Percentiles rank a stretch among this genome's conserved stretches.
Evolutionary conservation across 1,140 invertebrate genomes (phyloP).

Genomic region (Caenorhabditis latens): DNA sequence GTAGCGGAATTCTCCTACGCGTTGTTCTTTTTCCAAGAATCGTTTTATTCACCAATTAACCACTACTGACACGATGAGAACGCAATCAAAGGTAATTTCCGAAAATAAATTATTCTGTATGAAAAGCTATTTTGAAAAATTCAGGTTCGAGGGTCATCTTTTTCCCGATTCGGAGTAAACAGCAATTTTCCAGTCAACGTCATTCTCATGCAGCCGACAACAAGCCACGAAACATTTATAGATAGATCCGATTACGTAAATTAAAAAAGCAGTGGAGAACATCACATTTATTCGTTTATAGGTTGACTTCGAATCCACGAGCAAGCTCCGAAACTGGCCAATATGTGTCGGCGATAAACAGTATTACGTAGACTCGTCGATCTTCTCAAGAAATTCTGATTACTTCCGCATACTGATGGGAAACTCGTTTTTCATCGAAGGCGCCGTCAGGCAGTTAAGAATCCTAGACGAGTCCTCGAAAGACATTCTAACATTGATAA

Average conservation of each 20-base stretch:
- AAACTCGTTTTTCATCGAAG: not conserved
- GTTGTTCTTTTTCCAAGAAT: too few relatives aligned
- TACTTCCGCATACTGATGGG: constrained; percentile 45
- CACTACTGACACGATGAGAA: not conserved
- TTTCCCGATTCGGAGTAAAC: constrained; percentile 7
- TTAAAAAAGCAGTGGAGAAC: not conserved
- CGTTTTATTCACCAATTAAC: too few relatives aligned
- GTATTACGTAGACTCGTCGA: not conserved
- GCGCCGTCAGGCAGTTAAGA: not conserved
- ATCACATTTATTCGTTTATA: not conserved
- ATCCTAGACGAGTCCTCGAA: constrained; percentile 17
- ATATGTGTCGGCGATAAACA: not conserved
- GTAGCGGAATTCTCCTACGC: too few relatives aligned
- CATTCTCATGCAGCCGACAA: constrained; percentile 49
- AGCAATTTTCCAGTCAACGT: constrained; percentile 21
- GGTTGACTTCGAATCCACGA: constrained; percentile 40
- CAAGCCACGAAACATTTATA: constrained; percentile 43
- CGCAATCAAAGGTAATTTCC: not conserved
- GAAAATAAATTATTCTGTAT: too few relatives aligned
- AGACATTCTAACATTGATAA: constrained; percentile 27
- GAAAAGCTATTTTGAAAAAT: not conserved
- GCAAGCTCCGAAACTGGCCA: constrained; percentile 39
- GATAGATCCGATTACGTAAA: constrained; percentile 49
- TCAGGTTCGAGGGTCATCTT: not conserved
- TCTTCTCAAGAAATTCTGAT: constrained; percentile 27